Evolutionary conservation across 2,113 vertebrate species (phyloP), one percentile per base, ranked within the genome.

Genomic region (Triplophysa dalaica): DNA sequence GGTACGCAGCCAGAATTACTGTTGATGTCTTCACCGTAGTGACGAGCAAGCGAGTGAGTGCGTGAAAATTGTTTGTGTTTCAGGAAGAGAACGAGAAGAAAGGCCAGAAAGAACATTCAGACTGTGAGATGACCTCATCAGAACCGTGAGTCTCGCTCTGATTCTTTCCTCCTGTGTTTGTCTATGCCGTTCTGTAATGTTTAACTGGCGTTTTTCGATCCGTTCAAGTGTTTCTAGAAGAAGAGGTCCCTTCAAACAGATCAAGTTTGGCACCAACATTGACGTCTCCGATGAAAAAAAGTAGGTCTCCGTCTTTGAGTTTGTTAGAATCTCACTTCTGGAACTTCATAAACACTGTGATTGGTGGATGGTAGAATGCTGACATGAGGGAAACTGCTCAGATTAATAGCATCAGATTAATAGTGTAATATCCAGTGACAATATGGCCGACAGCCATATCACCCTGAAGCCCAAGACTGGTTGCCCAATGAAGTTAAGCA

Each of bases 81-180:
- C 0, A 99, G 97, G 97, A 98, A 90, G 97, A 98, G 90, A 98
- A 96, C 77, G 97, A 99, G 88, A 99, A 98, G 92, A 98, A 95
- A 89, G 94, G 90, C 70, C 95, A 95, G 90, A 99, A 97, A 90
- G 97, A 98, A 85, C 95, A 94, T 72, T 94, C 93, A 77, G 97
- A 98, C 76, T 94, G 89, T 66, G 97, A 98, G 87, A 94, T 94
- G 5, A 92, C 93, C 70, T 95, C 95, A 63, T 95, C 95, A 81
- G 96, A 98, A 90, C 95, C 95, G 97, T 98, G 84, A 91, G 91
- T 89, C 10, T 50, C 19, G 2, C 8, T 58, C 54, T 10, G n/a
- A 21, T 50, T 17, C 50, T 52, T 52, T 19, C 50, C 50, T 4
- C 3, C 1, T 17, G 4, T 5, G 16, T 17, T 3, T 52, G 16